A percentile compares a stretch with the other conserved stretches of the same genome.
Conservation (phyloP, 2,888 invertebrate species). For the Scaptomyza tumidula region DNA sequence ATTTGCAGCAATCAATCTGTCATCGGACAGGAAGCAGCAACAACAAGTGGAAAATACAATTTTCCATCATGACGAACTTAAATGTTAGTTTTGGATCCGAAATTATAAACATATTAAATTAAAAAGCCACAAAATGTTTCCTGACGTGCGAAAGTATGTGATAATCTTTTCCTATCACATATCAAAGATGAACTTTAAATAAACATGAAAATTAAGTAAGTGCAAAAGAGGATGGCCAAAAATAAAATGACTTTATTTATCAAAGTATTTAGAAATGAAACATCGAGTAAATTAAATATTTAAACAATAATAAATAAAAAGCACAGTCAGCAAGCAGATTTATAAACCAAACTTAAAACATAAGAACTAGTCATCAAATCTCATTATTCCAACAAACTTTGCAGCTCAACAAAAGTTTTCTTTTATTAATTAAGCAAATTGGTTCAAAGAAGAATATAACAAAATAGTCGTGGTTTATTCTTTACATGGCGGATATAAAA, state of each 20-base stretch:
- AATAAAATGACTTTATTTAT: too few species aligned
- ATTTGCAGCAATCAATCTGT: constrained; percentile 51
- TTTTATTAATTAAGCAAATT: constrained; percentile 74
- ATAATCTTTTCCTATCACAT: constrained; percentile 13
- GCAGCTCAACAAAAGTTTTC: constrained; percentile 40
- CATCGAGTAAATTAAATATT: background rate
- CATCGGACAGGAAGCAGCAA: constrained; percentile 12
- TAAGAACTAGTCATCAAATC: too few species aligned
- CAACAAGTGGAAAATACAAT: constrained; percentile 65
- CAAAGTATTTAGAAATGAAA: background rate
- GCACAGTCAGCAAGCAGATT: background rate
- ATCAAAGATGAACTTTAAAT: background rate
- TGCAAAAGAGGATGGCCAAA: background rate
- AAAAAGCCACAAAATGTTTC: constrained; percentile 12
- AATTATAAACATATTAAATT: constrained; percentile 25
- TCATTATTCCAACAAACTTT: background rate
- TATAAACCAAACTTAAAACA: background rate
- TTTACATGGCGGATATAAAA: constrained; percentile 16
- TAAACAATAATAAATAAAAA: background rate
- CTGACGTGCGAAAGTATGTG: constrained; percentile 14
- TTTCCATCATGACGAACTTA: constrained; percentile 12
- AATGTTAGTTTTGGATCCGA: constrained; percentile 14
- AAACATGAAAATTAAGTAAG: background rate
- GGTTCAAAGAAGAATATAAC: constrained; percentile 46
- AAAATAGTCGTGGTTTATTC: constrained; percentile 10